Conservation (phyloP, 2,888 invertebrate species). For the Scaeva pyrastri region DNA sequence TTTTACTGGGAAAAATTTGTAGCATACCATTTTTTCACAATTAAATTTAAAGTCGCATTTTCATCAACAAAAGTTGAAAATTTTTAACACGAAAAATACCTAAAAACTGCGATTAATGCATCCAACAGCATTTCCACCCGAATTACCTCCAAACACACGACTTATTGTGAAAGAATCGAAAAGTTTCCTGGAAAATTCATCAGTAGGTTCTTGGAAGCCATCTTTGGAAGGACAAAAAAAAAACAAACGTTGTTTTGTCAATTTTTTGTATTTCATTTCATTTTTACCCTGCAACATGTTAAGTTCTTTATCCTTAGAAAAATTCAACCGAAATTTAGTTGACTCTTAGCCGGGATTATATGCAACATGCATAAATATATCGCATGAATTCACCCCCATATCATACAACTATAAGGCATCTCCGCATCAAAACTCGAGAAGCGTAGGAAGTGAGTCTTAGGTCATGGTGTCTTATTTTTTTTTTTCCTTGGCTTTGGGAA, state of each 20-base stretch:
- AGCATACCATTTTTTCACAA: too few species aligned
- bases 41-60: too few species aligned
- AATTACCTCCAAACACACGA: too few species aligned
- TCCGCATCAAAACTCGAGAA: slow-evolving; percentile 16
- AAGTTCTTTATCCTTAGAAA: slow-evolving; percentile 53
- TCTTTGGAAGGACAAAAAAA: too few species aligned
- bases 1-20: too few species aligned
- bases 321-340: slow-evolving; percentile 44
- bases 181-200: too few species aligned
- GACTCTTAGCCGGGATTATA: slow-evolving; percentile 43
- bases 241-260: neutral
- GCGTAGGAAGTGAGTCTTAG: neutral
- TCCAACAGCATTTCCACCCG: too few species aligned
- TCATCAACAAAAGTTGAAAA: too few species aligned
- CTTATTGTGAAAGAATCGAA: too few species aligned
- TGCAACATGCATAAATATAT: slow-evolving; percentile 46
- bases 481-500: slow-evolving; percentile 12
- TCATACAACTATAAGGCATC: neutral
- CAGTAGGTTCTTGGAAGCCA: too few species aligned
- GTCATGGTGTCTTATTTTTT: slow-evolving; percentile 1
- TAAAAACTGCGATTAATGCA: too few species aligned
- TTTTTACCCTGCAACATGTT: slow-evolving; percentile 30
- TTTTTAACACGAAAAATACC: too few species aligned
- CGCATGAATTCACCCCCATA: slow-evolving; percentile 42
- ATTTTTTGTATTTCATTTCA: slow-evolving; percentile 34